Evolutionary conservation across 2,888 invertebrate genomes (phyloP), one percentile per base, ranked within the genome.

Genomic region (Amitus sp.): DNA sequence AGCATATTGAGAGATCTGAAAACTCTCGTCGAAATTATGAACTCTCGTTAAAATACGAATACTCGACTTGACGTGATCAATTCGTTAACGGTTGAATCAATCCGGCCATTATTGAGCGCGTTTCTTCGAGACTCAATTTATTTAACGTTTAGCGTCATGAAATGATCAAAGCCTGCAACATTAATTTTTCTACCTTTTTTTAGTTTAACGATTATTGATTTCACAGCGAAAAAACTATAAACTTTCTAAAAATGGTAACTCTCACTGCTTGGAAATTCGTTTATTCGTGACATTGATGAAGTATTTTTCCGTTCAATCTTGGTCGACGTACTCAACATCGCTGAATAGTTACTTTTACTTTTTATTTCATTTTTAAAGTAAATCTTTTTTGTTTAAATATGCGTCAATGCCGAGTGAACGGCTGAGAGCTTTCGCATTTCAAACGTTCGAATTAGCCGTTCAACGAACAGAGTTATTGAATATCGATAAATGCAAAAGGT

Each of bases 1-100:
- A 68, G 69, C 68, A 66, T 69, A 72, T 67, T 54, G 69, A 63
- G 65, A 52, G 59, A 37, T 42, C 60, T 55, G 28, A 40, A 50
- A 66, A 67, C 64, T 12, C 39, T 50, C 49, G 51, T 65, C 62
- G 63, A 60, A 47, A 62, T 57, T 66, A n/a, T n/a, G 53, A 62
- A 43, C 61, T 73, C 76, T 78, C 76, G 72, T 78, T 77, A 78
- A 78, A 78, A 78, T 68, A 70, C 67, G 73, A 77, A 77, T 74
- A 78, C 75, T 74, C 60, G 76, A 76, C 72, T 77, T 78, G 68
- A 72, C 77, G 65, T 73, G 69, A 73, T 68, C 69, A 70, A 74
- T 68, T 72, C 62, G 68, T 71, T 74, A 66, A 73, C 71, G 74
- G 65, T 68, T 70, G 73, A 74, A 76, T 73, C 74, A 75, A 73